A percentile compares a stretch with the other conserved stretches of the same genome.
phyloP scores from a whole-genome alignment of 2,888 invertebrate species.

The Aethes cnicana region DNA sequence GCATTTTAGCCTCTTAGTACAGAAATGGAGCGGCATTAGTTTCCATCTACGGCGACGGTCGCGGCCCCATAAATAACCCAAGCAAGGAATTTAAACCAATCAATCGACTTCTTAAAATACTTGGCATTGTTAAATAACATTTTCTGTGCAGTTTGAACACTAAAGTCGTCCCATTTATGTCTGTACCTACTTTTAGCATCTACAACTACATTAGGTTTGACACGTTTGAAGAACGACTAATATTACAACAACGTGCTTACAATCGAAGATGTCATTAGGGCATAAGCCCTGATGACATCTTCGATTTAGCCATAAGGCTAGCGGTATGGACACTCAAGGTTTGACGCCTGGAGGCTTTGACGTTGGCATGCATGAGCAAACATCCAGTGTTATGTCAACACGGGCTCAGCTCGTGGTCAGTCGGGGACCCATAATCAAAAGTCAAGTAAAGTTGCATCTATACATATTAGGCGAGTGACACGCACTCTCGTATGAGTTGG shows the following conservation, averaged over 20 bases:
- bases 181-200: too few species aligned
- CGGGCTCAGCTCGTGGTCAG: too few species aligned
- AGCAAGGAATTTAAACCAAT: not conserved
- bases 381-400: not conserved
- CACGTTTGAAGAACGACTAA: too few species aligned
- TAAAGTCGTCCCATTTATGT: too few species aligned
- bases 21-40: slow-evolving; percentile 3
- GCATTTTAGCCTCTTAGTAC: not conserved
- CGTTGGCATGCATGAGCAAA: slow-evolving; percentile 1
- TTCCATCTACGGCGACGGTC: not conserved
- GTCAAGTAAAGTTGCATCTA: too few species aligned
- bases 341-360: not conserved
- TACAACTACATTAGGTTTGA: too few species aligned
- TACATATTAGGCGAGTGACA: too few species aligned
- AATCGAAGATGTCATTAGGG: too few species aligned
- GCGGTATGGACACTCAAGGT: not conserved
- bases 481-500: too few species aligned
- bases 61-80: not conserved
- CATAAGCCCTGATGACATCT: not conserved
- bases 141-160: too few species aligned
- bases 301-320: not conserved
- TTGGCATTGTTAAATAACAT: not conserved
- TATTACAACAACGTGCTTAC: too few species aligned
- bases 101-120: not conserved
- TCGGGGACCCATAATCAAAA: too few species aligned